These are phyloP conservation scores for Bombus breviceps DNA, from an alignment of 1,140 invertebrate genomes.

Conservation along the genomic window DNA sequence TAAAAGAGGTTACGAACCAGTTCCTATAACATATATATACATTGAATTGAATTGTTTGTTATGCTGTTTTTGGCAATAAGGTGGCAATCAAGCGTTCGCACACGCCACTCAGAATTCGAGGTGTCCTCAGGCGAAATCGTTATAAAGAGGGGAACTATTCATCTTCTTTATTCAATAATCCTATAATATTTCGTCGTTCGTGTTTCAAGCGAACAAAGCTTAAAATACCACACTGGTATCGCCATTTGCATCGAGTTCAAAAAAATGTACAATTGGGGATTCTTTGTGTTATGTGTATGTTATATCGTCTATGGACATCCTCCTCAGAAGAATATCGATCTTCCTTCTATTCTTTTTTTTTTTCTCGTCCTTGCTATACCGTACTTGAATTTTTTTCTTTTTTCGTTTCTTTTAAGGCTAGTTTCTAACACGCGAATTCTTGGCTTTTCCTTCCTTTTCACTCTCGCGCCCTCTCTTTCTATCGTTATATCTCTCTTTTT, in stretches of 20 bases:
- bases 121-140: neutral
- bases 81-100: constrained; percentile 48
- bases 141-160: neutral
- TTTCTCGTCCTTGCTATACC: constrained; percentile 38
- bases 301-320: constrained; percentile 39
- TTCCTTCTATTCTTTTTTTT: neutral
- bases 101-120: constrained; percentile 22
- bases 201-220: constrained; percentile 55
- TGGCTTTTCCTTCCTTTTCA: constrained; percentile 15
- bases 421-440: constrained; percentile 32
- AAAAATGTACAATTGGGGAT: constrained; percentile 1
- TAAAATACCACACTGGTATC: constrained; percentile 45
- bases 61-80: constrained; percentile 38
- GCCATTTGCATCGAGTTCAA: constrained; percentile 51
- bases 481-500: neutral
- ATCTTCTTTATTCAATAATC: neutral
- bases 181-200: constrained; percentile 8
- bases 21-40: constrained; percentile 70
- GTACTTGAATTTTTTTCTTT: constrained; percentile 27
- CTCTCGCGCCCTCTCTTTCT: neutral
- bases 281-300: neutral
- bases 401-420: constrained; percentile 24
- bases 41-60: constrained; percentile 65
- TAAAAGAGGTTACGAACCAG: constrained; percentile 50
- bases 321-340: constrained; percentile 53